Percentiles rank a stretch among this genome's conserved stretches.
Evolutionary conservation across 2,797 vertebrate species (phyloP).

Genomic region (Tragopan temminckii): DNA sequence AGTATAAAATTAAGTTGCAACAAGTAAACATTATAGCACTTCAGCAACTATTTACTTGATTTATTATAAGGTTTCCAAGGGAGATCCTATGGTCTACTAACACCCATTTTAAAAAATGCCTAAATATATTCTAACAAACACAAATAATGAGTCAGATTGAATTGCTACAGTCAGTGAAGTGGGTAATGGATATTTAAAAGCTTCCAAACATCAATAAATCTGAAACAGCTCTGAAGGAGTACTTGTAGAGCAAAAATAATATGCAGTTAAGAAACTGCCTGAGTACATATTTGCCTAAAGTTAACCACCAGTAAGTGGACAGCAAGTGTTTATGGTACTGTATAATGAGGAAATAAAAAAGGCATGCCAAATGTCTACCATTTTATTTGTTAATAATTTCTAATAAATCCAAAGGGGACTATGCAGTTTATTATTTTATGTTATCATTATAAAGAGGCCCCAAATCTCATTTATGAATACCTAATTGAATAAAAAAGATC

Average conservation of each 20-base stretch:
- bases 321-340: slow-evolving; percentile 1
- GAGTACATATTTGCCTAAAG: slow-evolving; percentile 8
- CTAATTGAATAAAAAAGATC: not conserved
- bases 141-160: slow-evolving; percentile 66
- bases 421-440: not conserved
- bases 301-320: slow-evolving; percentile 1
- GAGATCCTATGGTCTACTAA: slow-evolving; percentile 27
- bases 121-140: slow-evolving; percentile 59
- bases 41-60: slow-evolving; percentile 33
- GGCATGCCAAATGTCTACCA: not conserved
- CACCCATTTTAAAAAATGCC: slow-evolving; percentile 7
- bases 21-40: slow-evolving; percentile 12
- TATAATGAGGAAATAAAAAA: not conserved
- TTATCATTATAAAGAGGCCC: not conserved
- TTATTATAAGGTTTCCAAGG: slow-evolving; percentile 45
- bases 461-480: slow-evolving; percentile 28
- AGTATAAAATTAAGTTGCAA: slow-evolving; percentile 16
- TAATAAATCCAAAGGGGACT: not conserved
- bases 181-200: slow-evolving; percentile 69
- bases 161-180: slow-evolving; percentile 50
- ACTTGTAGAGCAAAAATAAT: slow-evolving; percentile 59
- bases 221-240: slow-evolving; percentile 31
- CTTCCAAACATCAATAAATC: slow-evolving; percentile 60
- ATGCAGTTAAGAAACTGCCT: slow-evolving; percentile 17
- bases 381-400: slow-evolving; percentile 19